Evolutionary conservation across 2,888 invertebrate species (phyloP).

Genomic region (Drosophila siamana): DNA sequence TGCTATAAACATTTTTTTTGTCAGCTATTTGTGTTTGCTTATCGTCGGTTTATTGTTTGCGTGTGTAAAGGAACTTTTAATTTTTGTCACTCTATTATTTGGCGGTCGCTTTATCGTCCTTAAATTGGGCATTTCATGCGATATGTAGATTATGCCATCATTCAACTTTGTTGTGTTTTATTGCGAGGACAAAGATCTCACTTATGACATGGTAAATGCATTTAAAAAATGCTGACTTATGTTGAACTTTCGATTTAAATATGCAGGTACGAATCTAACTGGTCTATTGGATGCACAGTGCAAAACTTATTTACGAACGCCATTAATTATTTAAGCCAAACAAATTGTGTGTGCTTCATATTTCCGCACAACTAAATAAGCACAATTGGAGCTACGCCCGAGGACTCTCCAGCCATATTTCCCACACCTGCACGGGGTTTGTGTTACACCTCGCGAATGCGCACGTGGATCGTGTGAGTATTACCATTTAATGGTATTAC

Average conservation of each 20-base stretch:
- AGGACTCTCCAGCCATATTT: neutral
- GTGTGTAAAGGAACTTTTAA: conserved; percentile 35
- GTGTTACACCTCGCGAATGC: conserved; percentile 11
- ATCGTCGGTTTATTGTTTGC: conserved; percentile 59
- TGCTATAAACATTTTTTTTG: conserved; percentile 46
- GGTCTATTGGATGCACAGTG: conserved; percentile 26
- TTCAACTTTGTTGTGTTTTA: neutral
- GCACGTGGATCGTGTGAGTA: conserved; percentile 66
- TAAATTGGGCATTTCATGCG: conserved; percentile 3
- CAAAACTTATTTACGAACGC: conserved; percentile 44
- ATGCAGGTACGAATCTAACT: conserved; percentile 24
- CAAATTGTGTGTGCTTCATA: conserved; percentile 60
- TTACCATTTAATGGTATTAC: conserved; percentile 71
- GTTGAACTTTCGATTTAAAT: neutral
- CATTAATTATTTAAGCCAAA: conserved; percentile 67
- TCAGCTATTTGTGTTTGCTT: conserved; percentile 41
- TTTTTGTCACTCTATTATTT: conserved; percentile 55
- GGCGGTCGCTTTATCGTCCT: conserved; percentile 6
- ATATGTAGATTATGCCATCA: neutral
- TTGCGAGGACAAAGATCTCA: conserved; percentile 8
- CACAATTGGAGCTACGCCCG: conserved; percentile 31
- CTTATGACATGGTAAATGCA: neutral
- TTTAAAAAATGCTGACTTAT: neutral
- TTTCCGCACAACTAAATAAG: conserved; percentile 57
- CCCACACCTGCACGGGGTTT: neutral